Conservation (phyloP, 2,888 invertebrate species). For the Synergus japonicus region DNA sequence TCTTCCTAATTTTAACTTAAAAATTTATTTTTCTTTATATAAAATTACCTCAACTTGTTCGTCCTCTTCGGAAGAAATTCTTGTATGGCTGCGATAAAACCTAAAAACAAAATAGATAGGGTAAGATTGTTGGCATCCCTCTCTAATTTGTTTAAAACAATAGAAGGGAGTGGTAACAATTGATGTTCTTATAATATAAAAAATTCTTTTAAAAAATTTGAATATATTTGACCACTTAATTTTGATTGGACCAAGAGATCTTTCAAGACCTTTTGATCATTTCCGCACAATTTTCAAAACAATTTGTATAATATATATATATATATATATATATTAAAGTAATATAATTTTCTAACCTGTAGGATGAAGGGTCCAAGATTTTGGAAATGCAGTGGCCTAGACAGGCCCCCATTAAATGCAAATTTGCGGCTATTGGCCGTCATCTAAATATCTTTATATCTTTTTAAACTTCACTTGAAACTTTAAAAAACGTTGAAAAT, state of each 20-base stretch:
- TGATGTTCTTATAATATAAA: too few species aligned
- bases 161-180: too few species aligned
- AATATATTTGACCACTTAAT: too few species aligned
- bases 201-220: too few species aligned
- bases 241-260: too few species aligned
- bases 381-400: slow-evolving; percentile 39
- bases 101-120: not conserved
- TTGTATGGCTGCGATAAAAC: slow-evolving; percentile 28
- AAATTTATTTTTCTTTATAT: not conserved
- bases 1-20: not conserved
- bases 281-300: not conserved
- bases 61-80: slow-evolving; percentile 33
- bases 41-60: slow-evolving; percentile 37
- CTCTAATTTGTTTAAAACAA: too few species aligned
- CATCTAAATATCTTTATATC: slow-evolving; percentile 35
- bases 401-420: slow-evolving; percentile 31
- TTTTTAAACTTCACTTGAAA: not conserved
- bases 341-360: slow-evolving; percentile 1
- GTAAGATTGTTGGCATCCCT: too few species aligned
- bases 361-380: slow-evolving; percentile 31
- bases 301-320: not conserved
- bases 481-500: not conserved
- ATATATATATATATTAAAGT: not conserved
- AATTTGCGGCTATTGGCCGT: slow-evolving; percentile 21
- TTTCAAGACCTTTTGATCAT: not conserved